These are phyloP conservation scores for Euplagia quadripunctaria DNA, from an alignment of 2,888 invertebrate species.

Conservation along the genomic window DNA sequence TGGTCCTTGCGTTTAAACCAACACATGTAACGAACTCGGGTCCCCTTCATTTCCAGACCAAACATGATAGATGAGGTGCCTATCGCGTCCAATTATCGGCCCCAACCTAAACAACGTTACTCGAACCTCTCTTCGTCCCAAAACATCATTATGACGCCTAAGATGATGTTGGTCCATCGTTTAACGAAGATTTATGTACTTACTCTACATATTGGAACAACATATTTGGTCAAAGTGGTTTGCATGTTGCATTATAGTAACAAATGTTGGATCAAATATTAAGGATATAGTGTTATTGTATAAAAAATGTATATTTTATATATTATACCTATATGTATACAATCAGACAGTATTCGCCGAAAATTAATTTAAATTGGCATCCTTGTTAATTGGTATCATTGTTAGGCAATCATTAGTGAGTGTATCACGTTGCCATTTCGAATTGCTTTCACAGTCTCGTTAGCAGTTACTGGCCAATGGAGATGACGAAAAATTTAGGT, in stretches of 20 bases:
- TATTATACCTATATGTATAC: too few species aligned
- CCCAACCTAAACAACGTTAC: constrained; percentile 43
- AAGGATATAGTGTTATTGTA: too few species aligned
- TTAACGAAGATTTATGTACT: constrained; percentile 28
- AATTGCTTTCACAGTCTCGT: too few species aligned
- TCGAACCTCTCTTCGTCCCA: constrained; percentile 20
- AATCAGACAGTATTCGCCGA: too few species aligned
- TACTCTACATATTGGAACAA: constrained; percentile 16
- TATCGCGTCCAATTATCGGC: constrained; percentile 49
- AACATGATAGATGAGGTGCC: constrained; percentile 49
- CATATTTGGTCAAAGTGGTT: not conserved
- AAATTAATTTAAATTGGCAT: too few species aligned
- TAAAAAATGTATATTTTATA: too few species aligned
- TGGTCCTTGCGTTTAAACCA: constrained; percentile 16
- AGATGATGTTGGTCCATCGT: constrained; percentile 32
- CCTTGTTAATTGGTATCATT: too few species aligned
- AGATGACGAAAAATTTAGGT: too few species aligned
- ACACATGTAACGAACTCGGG: constrained; percentile 28
- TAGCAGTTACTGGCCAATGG: too few species aligned
- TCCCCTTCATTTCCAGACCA: constrained; percentile 35
- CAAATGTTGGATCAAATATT: too few species aligned
- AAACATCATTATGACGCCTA: constrained; percentile 43
- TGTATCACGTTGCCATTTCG: too few species aligned
- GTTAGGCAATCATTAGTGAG: too few species aligned
- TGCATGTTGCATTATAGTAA: not conserved